Evolutionary conservation across 2,888 invertebrate genomes (phyloP).

Genomic region (Megamerina dolium): DNA sequence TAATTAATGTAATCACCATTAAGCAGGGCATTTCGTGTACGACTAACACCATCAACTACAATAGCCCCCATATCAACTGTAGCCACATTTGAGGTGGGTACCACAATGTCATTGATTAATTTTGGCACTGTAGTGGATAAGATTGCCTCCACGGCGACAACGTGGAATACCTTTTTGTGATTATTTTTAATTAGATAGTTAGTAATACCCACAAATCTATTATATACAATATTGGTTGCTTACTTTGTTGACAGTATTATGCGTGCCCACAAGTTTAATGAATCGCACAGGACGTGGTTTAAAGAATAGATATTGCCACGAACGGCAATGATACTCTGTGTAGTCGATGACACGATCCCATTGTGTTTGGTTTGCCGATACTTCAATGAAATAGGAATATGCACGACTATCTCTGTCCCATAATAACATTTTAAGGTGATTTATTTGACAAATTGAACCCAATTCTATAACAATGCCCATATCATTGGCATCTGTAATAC

Average conservation of each 20-base stretch:
- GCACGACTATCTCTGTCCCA: slow-evolving; percentile 90
- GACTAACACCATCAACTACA: slow-evolving; percentile 93
- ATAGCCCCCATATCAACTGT: slow-evolving; percentile 83
- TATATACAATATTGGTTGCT: not conserved
- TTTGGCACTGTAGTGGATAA: slow-evolving; percentile 72
- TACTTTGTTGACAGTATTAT: slow-evolving; percentile 91
- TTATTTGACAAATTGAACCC: slow-evolving; percentile 80
- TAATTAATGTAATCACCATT: slow-evolving; percentile 94
- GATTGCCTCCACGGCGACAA: slow-evolving; percentile 86
- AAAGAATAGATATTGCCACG: slow-evolving; percentile 95
- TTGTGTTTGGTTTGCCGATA: slow-evolving; percentile 90
- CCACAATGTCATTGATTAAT: slow-evolving; percentile 68
- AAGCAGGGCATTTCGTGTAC: slow-evolving; percentile 87
- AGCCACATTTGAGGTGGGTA: slow-evolving; percentile 87
- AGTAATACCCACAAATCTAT: too few species aligned
- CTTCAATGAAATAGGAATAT: slow-evolving; percentile 56
- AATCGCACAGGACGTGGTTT: slow-evolving; percentile 79
- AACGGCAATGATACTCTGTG: slow-evolving; percentile 85
- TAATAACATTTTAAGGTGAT: slow-evolving; percentile 84
- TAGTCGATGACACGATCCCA: slow-evolving; percentile 94
- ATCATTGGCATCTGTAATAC: slow-evolving; percentile 70
- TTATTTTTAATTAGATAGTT: not conserved
- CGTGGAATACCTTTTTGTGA: slow-evolving; percentile 66
- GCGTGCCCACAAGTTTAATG: slow-evolving; percentile 78
- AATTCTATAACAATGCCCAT: slow-evolving; percentile 83